Percentiles rank a stretch among this genome's conserved stretches.
These are phyloP conservation scores for Melitaea cinxia DNA, from an alignment of 1,140 invertebrate species.

Conservation along the genomic window DNA sequence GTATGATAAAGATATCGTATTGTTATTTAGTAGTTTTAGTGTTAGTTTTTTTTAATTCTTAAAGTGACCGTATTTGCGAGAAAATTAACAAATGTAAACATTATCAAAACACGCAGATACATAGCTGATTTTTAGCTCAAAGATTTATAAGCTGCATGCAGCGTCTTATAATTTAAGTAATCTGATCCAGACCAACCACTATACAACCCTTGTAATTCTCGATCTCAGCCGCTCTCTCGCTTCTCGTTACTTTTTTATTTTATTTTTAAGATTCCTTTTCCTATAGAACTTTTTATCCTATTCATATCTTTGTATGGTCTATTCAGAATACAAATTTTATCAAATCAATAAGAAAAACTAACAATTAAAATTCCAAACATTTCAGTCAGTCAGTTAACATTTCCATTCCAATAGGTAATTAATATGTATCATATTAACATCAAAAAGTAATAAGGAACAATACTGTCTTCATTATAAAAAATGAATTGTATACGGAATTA, in stretches of 20 bases:
- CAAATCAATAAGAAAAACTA: no score
- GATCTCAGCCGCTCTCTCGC: slow-evolving; percentile 42
- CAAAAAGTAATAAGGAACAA: not conserved
- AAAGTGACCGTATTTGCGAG: not conserved
- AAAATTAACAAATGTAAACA: not conserved
- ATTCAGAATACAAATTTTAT: no score
- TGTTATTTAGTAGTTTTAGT: not conserved
- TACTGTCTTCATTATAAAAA: not conserved
- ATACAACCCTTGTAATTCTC: slow-evolving; percentile 52
- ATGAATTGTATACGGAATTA: not conserved
- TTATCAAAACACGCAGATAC: not conserved
- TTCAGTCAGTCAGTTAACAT: no score
- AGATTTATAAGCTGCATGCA: slow-evolving; percentile 19
- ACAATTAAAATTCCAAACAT: no score
- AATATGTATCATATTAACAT: not conserved
- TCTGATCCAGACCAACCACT: slow-evolving; percentile 53
- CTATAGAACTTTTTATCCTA: not conserved
- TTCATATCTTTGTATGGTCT: not conserved
- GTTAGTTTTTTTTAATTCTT: not conserved
- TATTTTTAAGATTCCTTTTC: not conserved
- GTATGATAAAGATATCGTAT: not conserved
- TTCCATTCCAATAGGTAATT: no score
- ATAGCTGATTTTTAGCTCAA: slow-evolving; percentile 1
- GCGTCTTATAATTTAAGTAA: slow-evolving; percentile 42
- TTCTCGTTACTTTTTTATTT: not conserved